phyloP scores from a whole-genome alignment of 1,140 invertebrate species.

The Camponotus floridanus region DNA sequence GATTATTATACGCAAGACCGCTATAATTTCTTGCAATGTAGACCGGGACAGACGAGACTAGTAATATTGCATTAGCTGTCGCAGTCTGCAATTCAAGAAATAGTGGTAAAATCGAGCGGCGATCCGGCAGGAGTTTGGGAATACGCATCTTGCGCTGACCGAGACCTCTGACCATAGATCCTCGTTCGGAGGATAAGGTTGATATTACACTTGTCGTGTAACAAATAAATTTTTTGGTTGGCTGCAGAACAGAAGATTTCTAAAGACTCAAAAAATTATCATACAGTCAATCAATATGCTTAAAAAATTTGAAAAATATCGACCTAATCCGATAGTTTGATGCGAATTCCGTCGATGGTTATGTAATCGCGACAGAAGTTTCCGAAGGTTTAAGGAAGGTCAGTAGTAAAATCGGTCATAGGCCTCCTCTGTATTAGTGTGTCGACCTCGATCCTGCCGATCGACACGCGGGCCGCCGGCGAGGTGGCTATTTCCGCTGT shows the following conservation, averaged over 20 bases:
- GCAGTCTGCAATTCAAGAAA: not conserved
- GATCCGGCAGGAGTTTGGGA: not conserved
- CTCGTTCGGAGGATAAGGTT: not conserved
- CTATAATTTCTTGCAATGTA: constrained; percentile 11
- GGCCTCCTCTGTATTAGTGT: not conserved
- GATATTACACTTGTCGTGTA: too few relatives aligned
- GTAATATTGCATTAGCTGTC: not conserved
- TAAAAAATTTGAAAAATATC: too few relatives aligned
- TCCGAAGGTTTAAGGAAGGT: constrained; percentile 26
- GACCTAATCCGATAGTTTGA: not conserved
- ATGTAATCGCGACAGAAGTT: constrained; percentile 7
- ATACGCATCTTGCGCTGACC: too few relatives aligned
- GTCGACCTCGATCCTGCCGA: constrained; percentile 32
- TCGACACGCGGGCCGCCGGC: constrained; percentile 31
- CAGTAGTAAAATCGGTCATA: constrained; percentile 33
- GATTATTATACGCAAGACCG: constrained; percentile 7
- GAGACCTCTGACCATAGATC: too few relatives aligned
- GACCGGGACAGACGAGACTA: not conserved
- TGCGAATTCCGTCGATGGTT: constrained; percentile 11
- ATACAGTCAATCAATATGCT: too few relatives aligned
- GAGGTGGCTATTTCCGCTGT: constrained; percentile 67
- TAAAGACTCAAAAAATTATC: too few relatives aligned
- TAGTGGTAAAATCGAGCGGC: constrained; percentile 4
- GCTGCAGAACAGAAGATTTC: too few relatives aligned
- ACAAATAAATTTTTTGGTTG: too few relatives aligned